Percentiles rank a stretch among this genome's conserved stretches.
These are phyloP conservation scores for Macrostomum cliftonense DNA, from an alignment of 2,888 invertebrate genomes.

Conservation along the genomic window DNA sequence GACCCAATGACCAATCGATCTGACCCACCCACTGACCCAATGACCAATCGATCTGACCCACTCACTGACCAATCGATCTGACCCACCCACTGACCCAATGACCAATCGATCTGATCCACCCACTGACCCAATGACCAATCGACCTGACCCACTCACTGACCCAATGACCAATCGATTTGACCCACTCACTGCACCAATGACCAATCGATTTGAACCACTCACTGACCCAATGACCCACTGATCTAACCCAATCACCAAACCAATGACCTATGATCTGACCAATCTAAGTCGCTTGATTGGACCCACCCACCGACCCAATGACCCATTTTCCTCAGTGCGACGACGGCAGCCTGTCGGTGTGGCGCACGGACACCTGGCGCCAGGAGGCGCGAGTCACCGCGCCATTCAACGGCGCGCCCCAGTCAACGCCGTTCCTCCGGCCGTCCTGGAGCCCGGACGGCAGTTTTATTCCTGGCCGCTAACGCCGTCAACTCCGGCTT, in stretches of 20 bases:
- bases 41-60: neutral
- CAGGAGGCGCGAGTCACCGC: constrained; percentile 67
- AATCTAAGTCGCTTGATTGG: neutral
- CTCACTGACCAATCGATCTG: neutral
- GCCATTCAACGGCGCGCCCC: constrained; percentile 50
- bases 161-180: neutral
- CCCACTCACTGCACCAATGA: neutral
- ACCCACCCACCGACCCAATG: too few species aligned
- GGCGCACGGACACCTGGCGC: constrained; percentile 87
- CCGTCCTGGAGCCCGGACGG: constrained; percentile 93
- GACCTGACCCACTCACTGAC: too few species aligned
- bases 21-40: too few species aligned
- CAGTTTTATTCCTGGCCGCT: constrained; percentile 79
- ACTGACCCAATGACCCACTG: too few species aligned
- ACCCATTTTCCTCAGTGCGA: too few species aligned
- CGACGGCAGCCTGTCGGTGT: constrained; percentile 74
- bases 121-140: too few species aligned
- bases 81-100: neutral
- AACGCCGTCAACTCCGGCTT: constrained; percentile 97
- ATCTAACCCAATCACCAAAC: neutral
- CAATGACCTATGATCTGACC: neutral
- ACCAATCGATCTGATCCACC: too few species aligned
- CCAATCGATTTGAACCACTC: neutral
- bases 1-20: too few species aligned
- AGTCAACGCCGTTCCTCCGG: constrained; percentile 71